These are phyloP conservation scores for Ectropis crepuscularia DNA, from an alignment of 2,888 invertebrate species.

Conservation along the genomic window DNA sequence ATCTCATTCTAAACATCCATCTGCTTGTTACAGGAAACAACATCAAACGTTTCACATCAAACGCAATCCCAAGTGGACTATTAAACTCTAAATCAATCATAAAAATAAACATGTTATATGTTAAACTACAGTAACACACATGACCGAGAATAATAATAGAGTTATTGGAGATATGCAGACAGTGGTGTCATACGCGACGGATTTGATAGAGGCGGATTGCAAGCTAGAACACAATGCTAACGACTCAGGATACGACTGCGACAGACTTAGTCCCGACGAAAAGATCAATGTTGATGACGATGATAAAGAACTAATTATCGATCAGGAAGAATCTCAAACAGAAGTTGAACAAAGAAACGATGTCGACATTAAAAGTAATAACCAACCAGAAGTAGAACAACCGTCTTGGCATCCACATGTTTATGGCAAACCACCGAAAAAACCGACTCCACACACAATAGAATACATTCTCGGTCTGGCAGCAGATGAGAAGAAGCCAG, in stretches of 20 bases:
- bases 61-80: conserved; percentile 51
- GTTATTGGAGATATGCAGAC: conserved; percentile 70
- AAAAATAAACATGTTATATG: conserved; percentile 81
- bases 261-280: conserved; percentile 61
- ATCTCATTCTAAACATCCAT: conserved; percentile 37
- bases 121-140: conserved; percentile 64
- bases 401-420: conserved; percentile 95
- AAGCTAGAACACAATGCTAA: conserved; percentile 54
- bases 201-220: conserved; percentile 59
- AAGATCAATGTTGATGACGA: conserved; percentile 70
- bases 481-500: conserved; percentile 46
- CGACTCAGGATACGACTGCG: conserved; percentile 58
- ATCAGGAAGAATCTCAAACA: conserved; percentile 53
- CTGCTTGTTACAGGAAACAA: conserved; percentile 48
- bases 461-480: conserved; percentile 92
- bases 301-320: conserved; percentile 61
- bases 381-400: conserved; percentile 49
- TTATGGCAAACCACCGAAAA: conserved; percentile 91
- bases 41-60: conserved; percentile 44
- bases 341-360: conserved; percentile 39
- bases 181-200: conserved; percentile 66
- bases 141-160: conserved; percentile 63
- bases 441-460: conserved; percentile 94
- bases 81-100: conserved; percentile 77
- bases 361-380: conserved; percentile 45